phyloP scores from a whole-genome alignment of 2,113 vertebrate species.

The Sceloporus undulatus region DNA sequence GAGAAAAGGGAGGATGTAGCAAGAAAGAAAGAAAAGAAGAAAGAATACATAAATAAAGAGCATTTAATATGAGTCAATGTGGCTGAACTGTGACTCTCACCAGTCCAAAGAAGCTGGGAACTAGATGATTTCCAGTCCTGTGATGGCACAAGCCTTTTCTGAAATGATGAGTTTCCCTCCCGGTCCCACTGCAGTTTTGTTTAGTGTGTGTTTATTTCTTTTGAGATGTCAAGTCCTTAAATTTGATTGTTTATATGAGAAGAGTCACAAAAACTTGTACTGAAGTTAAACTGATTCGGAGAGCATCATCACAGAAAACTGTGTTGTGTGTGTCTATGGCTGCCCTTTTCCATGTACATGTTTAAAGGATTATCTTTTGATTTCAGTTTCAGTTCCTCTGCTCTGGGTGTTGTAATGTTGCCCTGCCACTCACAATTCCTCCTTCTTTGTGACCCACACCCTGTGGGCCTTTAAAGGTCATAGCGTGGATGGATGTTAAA shows the following conservation, averaged over 20 bases:
- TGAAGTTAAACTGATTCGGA: background rate
- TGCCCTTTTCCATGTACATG: conserved; percentile 33
- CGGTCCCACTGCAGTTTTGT: background rate
- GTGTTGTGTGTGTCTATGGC: background rate
- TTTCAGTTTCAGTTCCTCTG: conserved; percentile 45
- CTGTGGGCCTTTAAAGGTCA: too few species aligned
- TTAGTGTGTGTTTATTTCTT: background rate
- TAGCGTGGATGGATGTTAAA: too few species aligned
- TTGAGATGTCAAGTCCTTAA: background rate
- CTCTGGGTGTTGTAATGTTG: conserved; percentile 27
- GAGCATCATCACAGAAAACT: conserved; percentile 22
- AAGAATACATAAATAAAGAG: too few species aligned
- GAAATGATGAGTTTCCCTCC: background rate
- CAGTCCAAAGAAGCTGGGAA: too few species aligned
- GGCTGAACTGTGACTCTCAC: too few species aligned
- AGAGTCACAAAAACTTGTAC: background rate
- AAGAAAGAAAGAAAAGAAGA: too few species aligned
- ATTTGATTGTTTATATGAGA: conserved; percentile 5
- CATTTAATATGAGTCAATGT: too few species aligned
- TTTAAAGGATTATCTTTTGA: conserved; percentile 13
- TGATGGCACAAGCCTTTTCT: background rate
- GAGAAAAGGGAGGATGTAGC: too few species aligned
- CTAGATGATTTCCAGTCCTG: too few species aligned
- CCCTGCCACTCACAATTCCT: too few species aligned
- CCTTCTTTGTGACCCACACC: too few species aligned